These are phyloP conservation scores for Brachylomia viminalis DNA, from an alignment of 2,888 invertebrate species.

Conservation along the genomic window DNA sequence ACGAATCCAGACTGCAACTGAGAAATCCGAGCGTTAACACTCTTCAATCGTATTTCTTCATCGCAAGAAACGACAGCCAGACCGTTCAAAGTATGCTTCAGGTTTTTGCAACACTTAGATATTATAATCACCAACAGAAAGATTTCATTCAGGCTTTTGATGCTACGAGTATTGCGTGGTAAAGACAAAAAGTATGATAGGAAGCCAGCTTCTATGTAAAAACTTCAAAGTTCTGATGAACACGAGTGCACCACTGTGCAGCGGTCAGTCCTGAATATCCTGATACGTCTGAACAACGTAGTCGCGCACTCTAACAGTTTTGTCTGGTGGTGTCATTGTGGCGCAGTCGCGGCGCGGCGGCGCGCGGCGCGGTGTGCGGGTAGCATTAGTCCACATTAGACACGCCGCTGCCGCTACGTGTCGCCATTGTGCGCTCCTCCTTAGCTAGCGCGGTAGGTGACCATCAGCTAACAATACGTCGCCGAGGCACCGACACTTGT, in stretches of 20 bases:
- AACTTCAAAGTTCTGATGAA: too few relatives aligned
- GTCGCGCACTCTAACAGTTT: conserved; percentile 61
- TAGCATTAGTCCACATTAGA: conserved; percentile 85
- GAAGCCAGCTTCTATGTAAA: not conserved
- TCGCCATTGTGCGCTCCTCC: conserved; percentile 64
- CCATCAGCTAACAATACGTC: conserved; percentile 51
- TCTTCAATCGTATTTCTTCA: too few relatives aligned
- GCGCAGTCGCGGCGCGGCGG: conserved; percentile 24
- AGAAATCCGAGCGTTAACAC: too few relatives aligned
- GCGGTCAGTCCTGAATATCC: not conserved
- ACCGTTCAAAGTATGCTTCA: conserved; percentile 1
- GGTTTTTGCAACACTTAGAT: not conserved
- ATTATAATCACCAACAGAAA: not conserved
- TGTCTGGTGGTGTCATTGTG: conserved; percentile 74
- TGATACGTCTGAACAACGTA: conserved; percentile 39
- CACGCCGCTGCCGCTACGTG: conserved; percentile 77
- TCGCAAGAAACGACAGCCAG: not conserved
- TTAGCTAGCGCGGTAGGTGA: conserved; percentile 57
- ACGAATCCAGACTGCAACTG: too few relatives aligned
- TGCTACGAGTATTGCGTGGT: too few relatives aligned
- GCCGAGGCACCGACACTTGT: conserved; percentile 18
- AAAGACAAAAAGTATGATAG: too few relatives aligned
- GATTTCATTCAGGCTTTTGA: too few relatives aligned
- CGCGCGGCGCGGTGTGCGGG: conserved; percentile 57
- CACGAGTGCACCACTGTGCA: too few relatives aligned